Conservation (phyloP, 1,140 invertebrate genomes). For the Halictus rubicundus region DNA sequence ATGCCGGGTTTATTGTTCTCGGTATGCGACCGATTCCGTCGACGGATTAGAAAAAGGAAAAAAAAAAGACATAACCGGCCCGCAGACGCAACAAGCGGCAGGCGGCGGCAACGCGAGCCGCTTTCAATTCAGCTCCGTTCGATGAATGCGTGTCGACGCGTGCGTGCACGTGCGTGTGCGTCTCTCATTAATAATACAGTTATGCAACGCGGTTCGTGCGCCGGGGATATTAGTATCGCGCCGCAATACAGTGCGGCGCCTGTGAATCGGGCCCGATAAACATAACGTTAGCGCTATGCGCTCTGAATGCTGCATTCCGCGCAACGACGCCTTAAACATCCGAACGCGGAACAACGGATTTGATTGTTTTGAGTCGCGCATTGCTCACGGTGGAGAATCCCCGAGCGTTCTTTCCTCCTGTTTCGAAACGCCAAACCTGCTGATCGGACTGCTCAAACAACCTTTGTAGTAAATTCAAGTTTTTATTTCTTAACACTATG, state of each 20-base stretch:
- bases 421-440: not conserved
- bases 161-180: slow-evolving; percentile 25
- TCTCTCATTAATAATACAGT: slow-evolving; percentile 58
- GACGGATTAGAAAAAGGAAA: slow-evolving; percentile 53
- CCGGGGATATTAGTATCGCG: slow-evolving; percentile 40
- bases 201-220: slow-evolving; percentile 50
- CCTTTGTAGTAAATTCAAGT: too few relatives aligned
- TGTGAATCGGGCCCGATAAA: slow-evolving; percentile 40
- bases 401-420: not conserved
- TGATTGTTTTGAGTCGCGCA: not conserved
- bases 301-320: not conserved
- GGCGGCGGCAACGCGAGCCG: slow-evolving; percentile 32
- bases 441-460: too few relatives aligned
- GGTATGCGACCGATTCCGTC: slow-evolving; percentile 4
- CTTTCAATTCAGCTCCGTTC: slow-evolving; percentile 38
- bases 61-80: slow-evolving; percentile 14
- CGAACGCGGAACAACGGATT: not conserved
- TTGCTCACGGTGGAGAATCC: not conserved
- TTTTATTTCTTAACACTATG: too few relatives aligned
- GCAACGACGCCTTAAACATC: not conserved
- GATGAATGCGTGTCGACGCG: slow-evolving; percentile 29
- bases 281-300: slow-evolving; percentile 34
- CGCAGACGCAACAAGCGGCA: slow-evolving; percentile 54
- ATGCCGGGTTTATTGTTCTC: not conserved
- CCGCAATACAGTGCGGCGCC: slow-evolving; percentile 17